Conservation (phyloP, 2,888 invertebrate species). For the Latheticus oryzae region DNA sequence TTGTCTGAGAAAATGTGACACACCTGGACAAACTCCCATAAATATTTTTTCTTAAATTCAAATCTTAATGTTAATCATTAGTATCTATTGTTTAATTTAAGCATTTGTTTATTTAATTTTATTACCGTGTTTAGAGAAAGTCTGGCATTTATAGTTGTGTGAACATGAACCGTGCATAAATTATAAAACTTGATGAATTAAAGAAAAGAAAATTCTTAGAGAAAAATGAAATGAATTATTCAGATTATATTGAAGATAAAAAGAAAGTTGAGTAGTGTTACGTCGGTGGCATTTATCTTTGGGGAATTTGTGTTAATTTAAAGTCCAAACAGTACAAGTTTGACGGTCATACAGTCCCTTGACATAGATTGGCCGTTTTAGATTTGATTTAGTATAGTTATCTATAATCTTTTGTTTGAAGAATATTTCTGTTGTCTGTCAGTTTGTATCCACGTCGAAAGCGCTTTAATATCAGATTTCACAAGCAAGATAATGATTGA, state of each 20-base stretch:
- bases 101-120: conserved; percentile 21
- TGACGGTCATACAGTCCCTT: too few species aligned
- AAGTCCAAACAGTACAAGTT: conserved; percentile 10
- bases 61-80: conserved; percentile 23
- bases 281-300: not conserved
- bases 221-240: conserved; percentile 1
- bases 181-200: conserved; percentile 3
- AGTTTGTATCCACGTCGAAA: conserved; percentile 3
- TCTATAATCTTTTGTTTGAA: conserved; percentile 18
- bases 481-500: not conserved
- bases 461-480: conserved; percentile 12
- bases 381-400: conserved; percentile 15
- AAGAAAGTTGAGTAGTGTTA: not conserved
- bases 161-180: conserved; percentile 19
- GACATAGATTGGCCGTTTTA: not conserved
- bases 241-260: too few species aligned
- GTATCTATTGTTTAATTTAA: conserved; percentile 23
- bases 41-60: conserved; percentile 2
- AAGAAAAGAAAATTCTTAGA: not conserved
- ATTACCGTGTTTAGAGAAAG: conserved; percentile 20
- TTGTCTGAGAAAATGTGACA: conserved; percentile 1
- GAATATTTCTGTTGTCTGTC: conserved; percentile 14
- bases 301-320: conserved; percentile 12
- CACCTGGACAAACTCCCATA: conserved; percentile 23
- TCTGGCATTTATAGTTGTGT: conserved; percentile 1